Base-by-base conservation (phyloP, 2,888 invertebrate genomes). In the Synanthedon tipuliformis region DNA sequence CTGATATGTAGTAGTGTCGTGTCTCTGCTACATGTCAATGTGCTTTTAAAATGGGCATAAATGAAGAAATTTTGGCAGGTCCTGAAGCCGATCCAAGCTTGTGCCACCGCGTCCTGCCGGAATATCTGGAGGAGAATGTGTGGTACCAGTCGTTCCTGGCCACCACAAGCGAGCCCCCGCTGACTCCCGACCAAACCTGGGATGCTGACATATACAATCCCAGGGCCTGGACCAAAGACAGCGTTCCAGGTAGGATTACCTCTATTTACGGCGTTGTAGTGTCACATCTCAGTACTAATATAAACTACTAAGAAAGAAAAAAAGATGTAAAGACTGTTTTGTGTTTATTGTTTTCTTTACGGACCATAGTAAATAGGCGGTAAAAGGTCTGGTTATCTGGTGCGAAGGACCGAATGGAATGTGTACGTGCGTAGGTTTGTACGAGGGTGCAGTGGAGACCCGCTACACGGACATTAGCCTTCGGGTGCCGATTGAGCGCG, bases 71-170 rank as follows among this genome's bases (percentile, higher is more conserved):
- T 34, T 34, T 10, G 34, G 3, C 10, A 34, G 34, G 5, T 34
- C 34, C 34, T 34, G 34, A 34, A 8, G 34, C 34, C 34, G 34
- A 34, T 34, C 57, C 62, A 1, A 63, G 63, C 8, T 56, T 85
- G 1, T 66, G 78, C 4, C 62, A 63, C 16, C 78, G 82, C 0
- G 60, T 85, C 4, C 61, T 87, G 3, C 63, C 65, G 56, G 69
- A 76, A 3, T 91, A 91, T 66, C 69, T 88, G 16, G 89, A 89
- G 48, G 81, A 81, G 41, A 78, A 80, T 41, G 65, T 85, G 58
- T 91, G 90, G 89, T 80, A 89, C 59, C 56, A 83, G 11, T 87
- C 89, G 1, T 62, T 89, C 1, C 77, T 78, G 34, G 73, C 86
- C 48, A 61, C 61, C n/a, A 49, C 50, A 1, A 53, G 51, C 0